Evolutionary conservation across 2,797 vertebrate genomes (phyloP), one percentile per base, ranked within the genome.

Genomic region (Coluber constrictor): DNA sequence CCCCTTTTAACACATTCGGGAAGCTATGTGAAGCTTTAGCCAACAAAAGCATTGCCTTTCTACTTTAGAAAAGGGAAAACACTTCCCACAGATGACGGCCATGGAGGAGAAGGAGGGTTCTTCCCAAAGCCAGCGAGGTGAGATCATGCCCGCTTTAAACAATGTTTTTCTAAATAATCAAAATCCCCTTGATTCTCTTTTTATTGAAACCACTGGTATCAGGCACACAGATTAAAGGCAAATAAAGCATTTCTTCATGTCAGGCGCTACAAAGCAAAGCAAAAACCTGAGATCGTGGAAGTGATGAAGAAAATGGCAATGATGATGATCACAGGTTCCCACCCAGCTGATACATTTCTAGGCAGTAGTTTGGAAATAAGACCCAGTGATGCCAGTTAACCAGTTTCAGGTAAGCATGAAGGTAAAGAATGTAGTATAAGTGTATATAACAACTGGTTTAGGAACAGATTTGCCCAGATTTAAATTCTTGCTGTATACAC

Each of bases 1-100:
- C 87, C 70, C 47, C 83, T 93, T 89, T 89, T 93, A 93, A 91
- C 91, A 93, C 79, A 93, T 91, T 91, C 93, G 91, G 90, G 51
- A 91, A 86, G 93, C 87, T 86, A 29, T 91, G 43, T 93, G 88
- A 93, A 92, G 83, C 88, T 12, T 87, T 86, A 92, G 91, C 90
- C 91, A 93, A 92, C 90, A 70, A 86, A 92, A 92, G 91, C 93
- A 92, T 54, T 87, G 86, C 90, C 87, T 59, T 29, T 89, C 87
- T 25, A 16, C 43, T 79, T 88, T 23, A 56, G 87, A 86, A 93
- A 32, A 87, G 56, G n/a, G 18, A 63, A 55, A 93, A 88, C 15
- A 32, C 87, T 91, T 91, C 87, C 90, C 70, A 23, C 57, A 89
- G 91, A 89, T 60, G 55, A 43, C n/a, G 9, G 70, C 87, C 87